A percentile compares a stretch with the other conserved stretches of the same genome.
Conservation (phyloP, 1,140 invertebrate species). For the Ooceraea biroi region DNA sequence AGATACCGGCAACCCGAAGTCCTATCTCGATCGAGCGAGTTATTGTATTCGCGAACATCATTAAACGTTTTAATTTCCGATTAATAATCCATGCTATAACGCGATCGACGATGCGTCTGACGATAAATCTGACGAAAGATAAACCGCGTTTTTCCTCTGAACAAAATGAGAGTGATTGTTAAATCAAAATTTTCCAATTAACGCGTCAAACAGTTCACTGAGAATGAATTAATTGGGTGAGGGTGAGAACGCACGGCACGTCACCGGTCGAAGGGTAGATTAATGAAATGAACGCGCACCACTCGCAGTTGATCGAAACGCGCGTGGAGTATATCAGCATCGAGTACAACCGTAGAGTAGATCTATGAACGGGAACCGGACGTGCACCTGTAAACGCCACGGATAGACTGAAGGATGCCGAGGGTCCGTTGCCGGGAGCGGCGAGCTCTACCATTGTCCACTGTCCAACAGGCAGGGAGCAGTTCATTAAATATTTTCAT, state of each 20-base stretch:
- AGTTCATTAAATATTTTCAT: slow-evolving; percentile 57
- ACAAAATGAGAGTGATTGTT: neutral
- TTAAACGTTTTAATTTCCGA: neutral
- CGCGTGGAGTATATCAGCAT: neutral
- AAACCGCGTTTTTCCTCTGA: neutral
- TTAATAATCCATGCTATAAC: neutral
- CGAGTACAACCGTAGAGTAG: neutral
- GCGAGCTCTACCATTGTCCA: slow-evolving; percentile 20
- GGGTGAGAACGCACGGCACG: neutral
- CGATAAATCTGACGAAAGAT: neutral
- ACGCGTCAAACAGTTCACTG: neutral
- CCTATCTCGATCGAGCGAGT: slow-evolving; percentile 47
- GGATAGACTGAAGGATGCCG: slow-evolving; percentile 40
- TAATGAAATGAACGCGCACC: neutral
- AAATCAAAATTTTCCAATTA: neutral
- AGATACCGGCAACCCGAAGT: slow-evolving; percentile 46
- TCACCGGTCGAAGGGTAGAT: neutral
- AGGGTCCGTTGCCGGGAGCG: slow-evolving; percentile 5
- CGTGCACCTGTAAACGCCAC: slow-evolving; percentile 31
- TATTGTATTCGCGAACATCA: slow-evolving; percentile 18
- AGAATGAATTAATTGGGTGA: neutral
- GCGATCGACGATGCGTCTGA: neutral
- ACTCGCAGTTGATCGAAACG: neutral
- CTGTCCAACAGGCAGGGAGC: neutral
- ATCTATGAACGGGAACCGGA: slow-evolving; percentile 7